Base-by-base conservation (phyloP, 35 echinoderm and acorn worm species). In the Stichopus chloronotus region DNA sequence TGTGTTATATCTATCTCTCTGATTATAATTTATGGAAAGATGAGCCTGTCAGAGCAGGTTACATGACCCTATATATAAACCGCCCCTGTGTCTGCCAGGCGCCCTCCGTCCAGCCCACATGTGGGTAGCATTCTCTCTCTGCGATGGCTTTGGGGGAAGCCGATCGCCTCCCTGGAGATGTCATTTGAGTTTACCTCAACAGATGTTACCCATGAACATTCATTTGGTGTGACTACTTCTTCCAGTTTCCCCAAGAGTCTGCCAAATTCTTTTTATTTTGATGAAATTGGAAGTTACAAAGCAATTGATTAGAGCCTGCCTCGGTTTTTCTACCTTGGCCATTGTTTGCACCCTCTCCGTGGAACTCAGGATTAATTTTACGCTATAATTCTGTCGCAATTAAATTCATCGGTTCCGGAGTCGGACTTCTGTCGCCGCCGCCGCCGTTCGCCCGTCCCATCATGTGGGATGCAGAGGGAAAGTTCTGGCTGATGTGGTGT, bases 341-440 rank as follows among this genome's bases (percentile, higher is more conserved):
- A 58, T 85, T 58, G 82, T 58, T 58, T 85, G 13, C 52, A 43
- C 24, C 55, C 55, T 85, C 82, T 5, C 17, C 54, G 54, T 17
- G 82, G 82, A 14, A 7, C 57, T 17, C 82, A 85, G 82, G 82
- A 85, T 85, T 85, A 85, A 85, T 85, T 85, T 85, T 85, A 85
- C 82, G 82, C 82, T 85, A 58, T 58, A 85, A 85, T 85, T 85
- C 52, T 58, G 57, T 53, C 55, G 55, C 82, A 85, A 85, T 85
- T 85, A 85, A 85, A 85, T 23, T 85, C 82, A 85, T 83, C 58
- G 82, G 82, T n/a, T 16, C 20, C 14, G 82, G 55, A 85, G 82
- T 22, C 82, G 17, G 69, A 74, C 69, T 74, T 74, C 69, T 74
- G 69, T n/a, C 69, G 69, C 69, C 69, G 14, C 58, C 16, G 16